Percentiles rank a stretch among this genome's conserved stretches.
Conservation (phyloP, 2,797 vertebrate genomes). For the Malacoraja senta region DNA sequence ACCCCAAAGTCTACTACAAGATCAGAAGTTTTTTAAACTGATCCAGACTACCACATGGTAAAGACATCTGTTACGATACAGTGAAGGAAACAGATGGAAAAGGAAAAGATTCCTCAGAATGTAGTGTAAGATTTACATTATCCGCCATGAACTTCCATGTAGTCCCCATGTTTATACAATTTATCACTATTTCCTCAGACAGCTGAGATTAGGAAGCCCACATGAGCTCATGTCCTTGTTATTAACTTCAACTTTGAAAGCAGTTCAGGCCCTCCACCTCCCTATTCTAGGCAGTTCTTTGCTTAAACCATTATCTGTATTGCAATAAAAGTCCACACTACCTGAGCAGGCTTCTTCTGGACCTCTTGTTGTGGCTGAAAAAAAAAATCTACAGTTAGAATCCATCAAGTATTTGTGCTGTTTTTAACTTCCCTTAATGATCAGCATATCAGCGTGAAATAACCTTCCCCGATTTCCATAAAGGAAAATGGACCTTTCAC, state of each 20-base stretch:
- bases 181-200: constrained; percentile 62
- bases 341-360: constrained; percentile 88
- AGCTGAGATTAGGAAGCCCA: constrained; percentile 59
- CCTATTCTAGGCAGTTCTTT: neutral
- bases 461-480: neutral
- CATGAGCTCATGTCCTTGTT: constrained; percentile 53
- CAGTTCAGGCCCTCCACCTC: constrained; percentile 45
- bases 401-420: constrained; percentile 5
- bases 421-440: neutral
- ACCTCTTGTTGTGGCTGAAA: constrained; percentile 85
- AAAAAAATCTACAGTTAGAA: constrained; percentile 41
- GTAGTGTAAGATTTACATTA: constrained; percentile 67
- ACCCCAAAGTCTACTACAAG: constrained; percentile 48
- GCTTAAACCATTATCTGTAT: constrained; percentile 40
- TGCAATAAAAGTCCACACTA: constrained; percentile 50
- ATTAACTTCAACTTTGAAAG: constrained; percentile 50
- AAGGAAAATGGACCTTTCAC: neutral
- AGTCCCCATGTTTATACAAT: constrained; percentile 62
- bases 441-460: neutral
- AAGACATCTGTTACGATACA: constrained; percentile 63
- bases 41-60: constrained; percentile 59
- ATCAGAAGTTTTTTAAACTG: constrained; percentile 52
- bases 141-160: constrained; percentile 61
- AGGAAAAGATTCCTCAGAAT: constrained; percentile 61
- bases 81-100: constrained; percentile 65